A percentile compares a stretch with the other conserved stretches of the same genome.
Evolutionary conservation across 2,113 vertebrate genomes (phyloP).

Genomic region (Oreochromis spilurus): DNA sequence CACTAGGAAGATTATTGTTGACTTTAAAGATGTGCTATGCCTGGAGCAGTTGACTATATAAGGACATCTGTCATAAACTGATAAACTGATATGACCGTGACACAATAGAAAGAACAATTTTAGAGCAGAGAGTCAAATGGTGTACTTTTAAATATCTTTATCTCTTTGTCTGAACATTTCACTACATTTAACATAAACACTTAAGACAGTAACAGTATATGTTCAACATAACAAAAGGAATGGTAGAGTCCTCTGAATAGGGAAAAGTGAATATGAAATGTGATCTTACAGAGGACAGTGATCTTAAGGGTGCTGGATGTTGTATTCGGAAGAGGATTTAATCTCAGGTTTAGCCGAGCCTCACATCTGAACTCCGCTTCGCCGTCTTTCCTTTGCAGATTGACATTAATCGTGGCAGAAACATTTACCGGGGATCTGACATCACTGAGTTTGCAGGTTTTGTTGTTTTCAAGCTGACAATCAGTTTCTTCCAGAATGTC

Average conservation of each 20-base stretch:
- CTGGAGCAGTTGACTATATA: neutral
- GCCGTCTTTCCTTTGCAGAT: neutral
- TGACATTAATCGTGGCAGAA: slow-evolving; percentile 23
- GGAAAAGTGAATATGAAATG: neutral
- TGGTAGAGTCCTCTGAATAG: accelerated
- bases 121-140: accelerated
- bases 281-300: slow-evolving; percentile 54
- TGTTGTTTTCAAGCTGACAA: neutral
- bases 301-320: slow-evolving; percentile 23
- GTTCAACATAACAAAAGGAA: neutral
- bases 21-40: neutral
- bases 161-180: neutral
- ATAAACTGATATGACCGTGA: neutral
- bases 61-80: neutral
- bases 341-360: slow-evolving; percentile 51
- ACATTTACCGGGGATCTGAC: neutral
- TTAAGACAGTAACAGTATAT: neutral
- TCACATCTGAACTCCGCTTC: slow-evolving; percentile 56
- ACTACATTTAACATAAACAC: neutral
- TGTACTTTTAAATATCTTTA: neutral
- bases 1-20: neutral
- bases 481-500: neutral
- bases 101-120: neutral
- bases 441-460: neutral
- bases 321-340: neutral